phyloP scores from a whole-genome alignment of 2,113 vertebrate genomes.

The Willisornis vidua region DNA sequence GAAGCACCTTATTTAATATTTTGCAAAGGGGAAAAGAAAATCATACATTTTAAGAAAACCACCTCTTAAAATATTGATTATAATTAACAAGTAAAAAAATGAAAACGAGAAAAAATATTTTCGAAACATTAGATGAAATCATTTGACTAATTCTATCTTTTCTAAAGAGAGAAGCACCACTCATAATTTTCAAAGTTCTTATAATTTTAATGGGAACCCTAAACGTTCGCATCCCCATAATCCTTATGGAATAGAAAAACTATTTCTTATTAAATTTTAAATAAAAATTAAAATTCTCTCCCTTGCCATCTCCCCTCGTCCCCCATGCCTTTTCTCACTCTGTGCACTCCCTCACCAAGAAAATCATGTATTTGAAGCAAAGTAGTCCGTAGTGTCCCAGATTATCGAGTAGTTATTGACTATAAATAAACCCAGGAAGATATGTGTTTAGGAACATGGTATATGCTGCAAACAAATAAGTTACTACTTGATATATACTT shows the following conservation, averaged over 20 bases:
- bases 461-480: background rate
- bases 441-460: background rate
- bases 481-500: background rate
- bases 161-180: background rate
- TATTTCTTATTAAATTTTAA: background rate
- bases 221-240: background rate
- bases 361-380: background rate
- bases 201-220: background rate
- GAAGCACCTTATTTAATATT: background rate
- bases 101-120: background rate
- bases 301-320: background rate
- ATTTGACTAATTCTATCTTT: background rate
- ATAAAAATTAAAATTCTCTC: background rate
- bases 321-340: background rate
- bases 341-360: rapidly evolving
- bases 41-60: background rate
- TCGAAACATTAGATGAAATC: background rate
- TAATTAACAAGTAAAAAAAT: background rate
- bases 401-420: background rate
- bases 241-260: background rate
- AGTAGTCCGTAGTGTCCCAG: background rate
- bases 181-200: background rate
- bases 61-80: background rate
- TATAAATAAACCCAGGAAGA: background rate
- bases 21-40: background rate